Conservation (phyloP, 2,113 vertebrate species). For the Chauna torquata region DNA sequence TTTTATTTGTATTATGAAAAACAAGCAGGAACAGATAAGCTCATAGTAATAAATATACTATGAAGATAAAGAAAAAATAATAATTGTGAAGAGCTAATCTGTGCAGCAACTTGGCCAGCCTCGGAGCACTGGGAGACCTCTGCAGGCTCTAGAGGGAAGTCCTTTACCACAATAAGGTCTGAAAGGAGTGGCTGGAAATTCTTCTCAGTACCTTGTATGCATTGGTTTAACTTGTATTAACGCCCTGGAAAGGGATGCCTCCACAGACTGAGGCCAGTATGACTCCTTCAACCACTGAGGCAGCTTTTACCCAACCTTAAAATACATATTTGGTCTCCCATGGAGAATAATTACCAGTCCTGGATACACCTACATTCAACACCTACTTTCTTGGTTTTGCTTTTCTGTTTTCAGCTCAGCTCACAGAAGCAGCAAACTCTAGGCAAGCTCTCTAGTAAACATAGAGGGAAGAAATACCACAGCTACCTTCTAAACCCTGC, state of each 20-base stretch:
- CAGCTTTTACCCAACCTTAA: not conserved
- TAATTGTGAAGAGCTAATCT: not conserved
- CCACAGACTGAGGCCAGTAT: not conserved
- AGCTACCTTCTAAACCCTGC: not conserved
- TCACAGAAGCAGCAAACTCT: not conserved
- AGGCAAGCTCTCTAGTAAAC: not conserved
- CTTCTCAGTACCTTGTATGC: not conserved
- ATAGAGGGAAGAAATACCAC: not conserved
- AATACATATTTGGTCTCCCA: not conserved
- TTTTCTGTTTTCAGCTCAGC: not conserved
- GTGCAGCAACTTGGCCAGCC: not conserved
- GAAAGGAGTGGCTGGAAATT: not conserved
- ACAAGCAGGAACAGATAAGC: conserved; percentile 13
- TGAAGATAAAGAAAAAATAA: not conserved
- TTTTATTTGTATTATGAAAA: conserved; percentile 6
- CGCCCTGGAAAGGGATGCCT: not conserved
- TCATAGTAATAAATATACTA: not conserved
- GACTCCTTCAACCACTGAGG: not conserved
- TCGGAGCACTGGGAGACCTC: conserved; percentile 24
- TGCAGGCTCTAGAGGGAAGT: conserved; percentile 49
- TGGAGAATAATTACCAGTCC: not conserved
- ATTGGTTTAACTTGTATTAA: not conserved
- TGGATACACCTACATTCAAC: not conserved
- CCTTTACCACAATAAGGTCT: not conserved
- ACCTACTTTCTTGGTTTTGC: not conserved